Base-by-base conservation (phyloP, 2,888 invertebrate genomes). In the Drosophila colorata region DNA sequence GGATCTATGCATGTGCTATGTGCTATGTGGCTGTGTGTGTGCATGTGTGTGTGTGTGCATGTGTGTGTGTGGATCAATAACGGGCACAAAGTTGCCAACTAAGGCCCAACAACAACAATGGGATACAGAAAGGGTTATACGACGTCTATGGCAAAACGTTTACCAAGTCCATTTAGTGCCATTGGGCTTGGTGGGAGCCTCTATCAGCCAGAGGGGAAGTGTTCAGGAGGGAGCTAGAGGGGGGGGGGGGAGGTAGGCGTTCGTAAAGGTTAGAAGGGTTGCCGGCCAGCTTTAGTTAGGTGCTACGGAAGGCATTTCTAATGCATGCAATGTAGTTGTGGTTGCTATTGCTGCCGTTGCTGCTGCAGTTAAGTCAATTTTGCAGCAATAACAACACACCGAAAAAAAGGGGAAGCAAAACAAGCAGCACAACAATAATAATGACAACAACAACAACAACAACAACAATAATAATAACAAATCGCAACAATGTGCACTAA, bases 351-450 rank as follows among this genome's bases (percentile, higher is more conserved):
- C 18, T 20, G 33, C n/a, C 25, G 53, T 38, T 59, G 64, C 40
- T 77, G 78, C 49, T 71, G 82, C 84, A 79, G 80, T 75, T 79
- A 80, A 86, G 86, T 86, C 80, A 80, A 80, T 80, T 80, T 80
- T 63, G 48, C 55, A 68, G 57, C 74, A 73, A 73, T 51, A 73
- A 71, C 77, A 52, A 38, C 18, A 66, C 77, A 40, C 18, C 18
- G 18, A 51, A 23, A 18, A 16, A 60, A 72, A 74, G 57, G 28
- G 28, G 28, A 0, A 9, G 28, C 28, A 53, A 57, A 55, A 49
- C 28, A 37, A 63, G 33, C 44, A 48, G 57, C 57, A 43, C 38
- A 43, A 43, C 59, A 60, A 58, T 49, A 64, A 63, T 37, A 52
- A 71, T 48, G 49, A 57, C 59, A 68, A 57, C 56, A 59, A 38